Evolutionary conservation across 92 coral and sea anemone species (phyloP), one percentile per base, ranked within the genome.

Genomic region (Phenganax marumi): DNA sequence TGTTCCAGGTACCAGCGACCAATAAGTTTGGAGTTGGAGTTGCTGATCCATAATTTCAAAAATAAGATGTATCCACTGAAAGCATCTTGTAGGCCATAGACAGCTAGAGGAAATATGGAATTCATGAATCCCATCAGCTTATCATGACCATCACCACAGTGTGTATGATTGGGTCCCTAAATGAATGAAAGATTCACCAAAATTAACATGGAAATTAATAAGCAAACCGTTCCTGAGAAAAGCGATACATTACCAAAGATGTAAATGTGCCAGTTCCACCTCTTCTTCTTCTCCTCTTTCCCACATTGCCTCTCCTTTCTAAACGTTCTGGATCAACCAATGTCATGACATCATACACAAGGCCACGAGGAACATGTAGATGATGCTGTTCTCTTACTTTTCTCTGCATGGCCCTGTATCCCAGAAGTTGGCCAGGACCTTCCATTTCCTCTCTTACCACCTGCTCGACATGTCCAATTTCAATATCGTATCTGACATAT

Each of bases 231-330:
- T 18, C 65, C 26, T 47, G 43, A 26, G 14, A 55, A 4, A 23
- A n/a, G 1, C 0, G 50, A n/a, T n/a, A 48, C 3, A 19, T 65
- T 81, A 80, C 87, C 64, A 75, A 75, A 6, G 87, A 84, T 21
- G 87, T 84, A 74, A 75, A 84, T 53, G 87, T 84, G 8, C 76
- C 87, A 63, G 82, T 84, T 21, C 87, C 52, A 33, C 83, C 82
- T 80, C 68, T 66, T 62, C 76, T 48, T 81, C 82, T 77, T 75
- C 82, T 86, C 78, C 70, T 81, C 25, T 53, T 64, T 9, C 86
- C 89, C 22, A 86, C 86, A 25, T 84, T 78, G 50, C 88, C 90
- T 53, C 90, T 79, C n/a, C 88, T 43, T 79, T 88, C 88, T 22
- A 84, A 50, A 8, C 90, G 85, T 68, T 85, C 90, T 24, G 90